phyloP scores from a whole-genome alignment of 2,888 invertebrate species.

The Spilosoma lubricipeda region DNA sequence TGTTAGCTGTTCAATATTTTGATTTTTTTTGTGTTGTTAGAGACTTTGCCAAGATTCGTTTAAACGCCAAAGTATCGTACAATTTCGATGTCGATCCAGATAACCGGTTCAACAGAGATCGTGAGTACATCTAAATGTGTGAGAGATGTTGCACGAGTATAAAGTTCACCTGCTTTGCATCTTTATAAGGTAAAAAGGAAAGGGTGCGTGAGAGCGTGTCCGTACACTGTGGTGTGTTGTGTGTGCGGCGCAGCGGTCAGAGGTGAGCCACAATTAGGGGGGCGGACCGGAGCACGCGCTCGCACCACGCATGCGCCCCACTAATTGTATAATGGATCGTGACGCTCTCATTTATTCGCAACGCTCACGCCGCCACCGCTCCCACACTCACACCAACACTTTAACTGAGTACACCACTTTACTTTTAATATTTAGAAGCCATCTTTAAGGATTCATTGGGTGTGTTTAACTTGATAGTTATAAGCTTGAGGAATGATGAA shows the following conservation, averaged over 20 bases:
- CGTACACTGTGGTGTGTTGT: not conserved
- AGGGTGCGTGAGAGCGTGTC: slow-evolving; percentile 16
- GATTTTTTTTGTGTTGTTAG: too few relatives aligned
- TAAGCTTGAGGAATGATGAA: not conserved
- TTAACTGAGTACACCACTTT: not conserved
- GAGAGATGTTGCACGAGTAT: slow-evolving; percentile 1
- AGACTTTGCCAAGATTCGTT: not conserved
- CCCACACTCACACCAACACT: slow-evolving; percentile 1
- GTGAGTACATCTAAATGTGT: not conserved
- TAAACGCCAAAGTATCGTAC: not conserved
- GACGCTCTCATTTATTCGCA: slow-evolving; percentile 25
- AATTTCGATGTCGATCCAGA: not conserved
- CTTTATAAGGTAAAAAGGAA: not conserved
- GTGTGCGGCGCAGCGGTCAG: slow-evolving; percentile 18
- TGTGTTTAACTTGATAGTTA: not conserved
- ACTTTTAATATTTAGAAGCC: not conserved
- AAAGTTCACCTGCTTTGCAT: slow-evolving; percentile 1
- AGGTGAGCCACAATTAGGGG: slow-evolving; percentile 39
- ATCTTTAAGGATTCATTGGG: not conserved
- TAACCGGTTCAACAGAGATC: not conserved
- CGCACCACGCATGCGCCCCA: slow-evolving; percentile 28
- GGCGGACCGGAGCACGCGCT: slow-evolving; percentile 45
- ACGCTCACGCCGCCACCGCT: slow-evolving; percentile 11
- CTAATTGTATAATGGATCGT: slow-evolving; percentile 33
- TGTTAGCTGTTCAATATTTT: too few relatives aligned